Percentiles rank a stretch among this genome's conserved stretches.
Conservation (phyloP, 2,113 vertebrate genomes). For the Melanocharis versteri region DNA sequence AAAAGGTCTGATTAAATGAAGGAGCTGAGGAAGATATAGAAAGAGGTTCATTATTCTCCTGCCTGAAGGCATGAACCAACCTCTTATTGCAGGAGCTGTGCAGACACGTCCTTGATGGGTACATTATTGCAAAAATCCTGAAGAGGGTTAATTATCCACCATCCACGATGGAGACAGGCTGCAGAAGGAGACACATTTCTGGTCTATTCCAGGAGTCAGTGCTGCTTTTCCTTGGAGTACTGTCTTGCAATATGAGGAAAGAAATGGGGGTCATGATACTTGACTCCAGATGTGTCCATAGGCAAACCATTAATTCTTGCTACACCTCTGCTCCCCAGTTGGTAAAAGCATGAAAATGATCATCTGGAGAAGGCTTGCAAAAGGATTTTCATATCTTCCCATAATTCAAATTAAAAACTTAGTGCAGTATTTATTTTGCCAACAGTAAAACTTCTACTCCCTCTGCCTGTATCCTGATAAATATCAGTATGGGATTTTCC, state of each 20-base stretch:
- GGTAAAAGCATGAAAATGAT: not conserved
- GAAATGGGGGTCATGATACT: not conserved
- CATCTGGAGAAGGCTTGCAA: not conserved
- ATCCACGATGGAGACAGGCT: not conserved
- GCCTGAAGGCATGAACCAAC: slow-evolving; percentile 24
- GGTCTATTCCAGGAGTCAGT: not conserved
- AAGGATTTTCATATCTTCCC: not conserved
- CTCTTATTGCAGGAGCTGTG: slow-evolving; percentile 1
- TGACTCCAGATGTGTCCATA: not conserved
- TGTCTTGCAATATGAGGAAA: slow-evolving; percentile 1
- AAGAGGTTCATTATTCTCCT: slow-evolving; percentile 49
- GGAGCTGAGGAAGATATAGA: not conserved
- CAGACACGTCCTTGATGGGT: not conserved
- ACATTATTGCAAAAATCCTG: slow-evolving; percentile 44
- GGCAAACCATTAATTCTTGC: not conserved
- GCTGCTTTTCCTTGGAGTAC: not conserved
- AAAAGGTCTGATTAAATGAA: slow-evolving; percentile 63
- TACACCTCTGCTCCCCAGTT: not conserved
- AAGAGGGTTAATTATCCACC: slow-evolving; percentile 34
- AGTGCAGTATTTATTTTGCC: not conserved
- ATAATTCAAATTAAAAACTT: not conserved
- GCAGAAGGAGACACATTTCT: not conserved
- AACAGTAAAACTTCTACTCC: not conserved
- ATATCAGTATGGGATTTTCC: not conserved
- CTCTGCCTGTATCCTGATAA: not conserved